phyloP scores from a whole-genome alignment of 2,113 vertebrate genomes.

The Neopipo cinnamomea region DNA sequence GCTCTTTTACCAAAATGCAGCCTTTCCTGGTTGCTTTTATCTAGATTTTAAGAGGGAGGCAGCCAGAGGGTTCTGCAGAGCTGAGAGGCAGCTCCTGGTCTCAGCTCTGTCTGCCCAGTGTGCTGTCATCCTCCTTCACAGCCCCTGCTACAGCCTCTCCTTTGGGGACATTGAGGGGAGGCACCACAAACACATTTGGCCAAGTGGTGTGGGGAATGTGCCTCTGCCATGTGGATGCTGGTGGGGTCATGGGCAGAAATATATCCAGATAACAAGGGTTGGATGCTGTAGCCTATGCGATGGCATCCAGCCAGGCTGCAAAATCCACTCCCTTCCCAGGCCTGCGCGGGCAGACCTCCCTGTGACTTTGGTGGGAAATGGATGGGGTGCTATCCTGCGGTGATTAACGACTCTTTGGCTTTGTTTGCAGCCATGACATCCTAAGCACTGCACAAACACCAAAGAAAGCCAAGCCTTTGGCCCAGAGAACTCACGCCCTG shows the following conservation, averaged over 20 bases:
- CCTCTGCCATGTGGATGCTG: fast-evolving
- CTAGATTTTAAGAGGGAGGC: neutral
- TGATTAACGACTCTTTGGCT: conserved; percentile 1
- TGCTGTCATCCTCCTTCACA: neutral
- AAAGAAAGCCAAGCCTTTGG: neutral
- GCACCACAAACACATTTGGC: neutral
- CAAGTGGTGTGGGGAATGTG: fast-evolving
- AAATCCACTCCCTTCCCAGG: neutral
- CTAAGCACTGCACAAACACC: neutral
- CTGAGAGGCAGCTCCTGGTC: fast-evolving
- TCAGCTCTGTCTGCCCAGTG: neutral
- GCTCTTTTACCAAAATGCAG: neutral
- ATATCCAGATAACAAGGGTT: neutral
- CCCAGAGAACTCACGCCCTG: neutral
- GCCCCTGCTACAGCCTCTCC: neutral
- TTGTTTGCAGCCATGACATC: neutral
- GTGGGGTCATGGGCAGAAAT: neutral
- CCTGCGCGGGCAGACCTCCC: neutral
- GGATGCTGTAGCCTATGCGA: neutral
- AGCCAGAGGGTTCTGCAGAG: neutral
- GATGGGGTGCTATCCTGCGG: neutral
- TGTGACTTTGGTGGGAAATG: neutral
- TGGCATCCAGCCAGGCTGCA: fast-evolving
- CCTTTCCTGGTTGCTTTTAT: neutral
- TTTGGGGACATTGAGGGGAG: fast-evolving